Evolutionary conservation across 2,888 invertebrate species (phyloP), one percentile per base, ranked within the genome.

Genomic region (Caenorhabditis zanzibari): DNA sequence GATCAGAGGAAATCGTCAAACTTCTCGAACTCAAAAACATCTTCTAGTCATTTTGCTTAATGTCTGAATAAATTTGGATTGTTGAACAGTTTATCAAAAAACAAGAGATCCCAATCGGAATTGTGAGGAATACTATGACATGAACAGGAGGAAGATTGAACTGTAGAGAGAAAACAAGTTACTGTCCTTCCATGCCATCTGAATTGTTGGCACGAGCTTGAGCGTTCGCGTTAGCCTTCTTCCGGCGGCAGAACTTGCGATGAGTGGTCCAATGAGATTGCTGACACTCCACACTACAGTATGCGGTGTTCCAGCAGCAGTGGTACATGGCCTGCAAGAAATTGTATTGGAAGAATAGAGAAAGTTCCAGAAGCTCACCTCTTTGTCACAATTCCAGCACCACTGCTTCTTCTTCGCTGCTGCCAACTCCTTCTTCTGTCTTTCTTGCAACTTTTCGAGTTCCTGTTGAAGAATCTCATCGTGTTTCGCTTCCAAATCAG

Each of bases 281-380:
- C 91, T 96, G 96, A 91, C 96, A 96, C 56, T 95, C 95, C 58
- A 95, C 95, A 79, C 95, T 95, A 93, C 96, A 96, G 93, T 96
- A 96, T 0, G 96, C 95, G 0, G 96, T 96, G 92, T 95, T 96
- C 95, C 96, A 96, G 92, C 96, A 96, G 92, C 96, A 96, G 92
- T 96, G 95, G 91, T 96, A 96, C 92, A 95, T 95, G 0, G 96
- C 96, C 92, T 96, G 77, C 28, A 85, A 73, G 4, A 24, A 44
- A 49, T 38, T 38, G 38, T 32, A 6, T 7, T 6, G 38, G 10
- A 35, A 61, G 9, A 9, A 38, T 5, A 22, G 7, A 14, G 0
- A 44, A 0, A 19, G 10, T 58, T 19, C n/a, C 28, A 1, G 44
- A 9, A 44, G 5, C 76, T 63, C 74, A 83, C 84, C 66, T 86